Base-by-base conservation (phyloP, 2,113 vertebrate genomes). In the Hiodon alosoides region DNA sequence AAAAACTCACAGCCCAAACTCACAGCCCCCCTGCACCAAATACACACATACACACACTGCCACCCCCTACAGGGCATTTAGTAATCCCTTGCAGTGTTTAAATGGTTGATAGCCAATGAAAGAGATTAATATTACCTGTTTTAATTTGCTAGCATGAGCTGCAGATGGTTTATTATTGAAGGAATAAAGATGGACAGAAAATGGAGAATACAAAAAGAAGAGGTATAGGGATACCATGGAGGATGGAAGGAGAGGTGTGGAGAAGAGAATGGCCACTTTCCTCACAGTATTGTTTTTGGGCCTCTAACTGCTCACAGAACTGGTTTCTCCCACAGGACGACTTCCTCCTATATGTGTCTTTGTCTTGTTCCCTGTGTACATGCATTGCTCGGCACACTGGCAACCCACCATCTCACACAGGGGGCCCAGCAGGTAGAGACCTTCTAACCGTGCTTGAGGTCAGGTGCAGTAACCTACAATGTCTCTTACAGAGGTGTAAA, bases 31-130 rank as follows among this genome's bases (percentile, higher is more conserved):
- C 57, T 50, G 57, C n/a, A 13, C 59, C 17, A 67, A 54, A n/a
- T 53, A 50, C 67, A 69, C 55, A 47, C 67, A 69, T 31, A 31
- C 66, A 65, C 69, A 67, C 71, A 31, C n/a, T 66, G 5, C 48
- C 5, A 51, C 62, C 53, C 31, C 62, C 72, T n/a, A 14, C 54
- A 46, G 69, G 17, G 53, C 51, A 14, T 58, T 74, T 74, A 5
- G 11, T 53, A 61, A 52, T 58, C 47, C 7, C 67, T 61, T 48
- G 17, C 11, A 59, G 48, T 54, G 59, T 54, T 10, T 71, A 8
- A 65, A 76, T 65, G 59, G 31, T 61, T 47, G 68, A 8, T 5
- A 58, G 53, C 3, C 14, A n/a, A 58, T 7, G 69, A 6, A 3
- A 51, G 71, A 64, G n/a, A 51, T 73, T 60, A 65, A 48, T 73